Base-by-base conservation (phyloP, 2,797 vertebrate species). In the Calcarius lapponicus region DNA sequence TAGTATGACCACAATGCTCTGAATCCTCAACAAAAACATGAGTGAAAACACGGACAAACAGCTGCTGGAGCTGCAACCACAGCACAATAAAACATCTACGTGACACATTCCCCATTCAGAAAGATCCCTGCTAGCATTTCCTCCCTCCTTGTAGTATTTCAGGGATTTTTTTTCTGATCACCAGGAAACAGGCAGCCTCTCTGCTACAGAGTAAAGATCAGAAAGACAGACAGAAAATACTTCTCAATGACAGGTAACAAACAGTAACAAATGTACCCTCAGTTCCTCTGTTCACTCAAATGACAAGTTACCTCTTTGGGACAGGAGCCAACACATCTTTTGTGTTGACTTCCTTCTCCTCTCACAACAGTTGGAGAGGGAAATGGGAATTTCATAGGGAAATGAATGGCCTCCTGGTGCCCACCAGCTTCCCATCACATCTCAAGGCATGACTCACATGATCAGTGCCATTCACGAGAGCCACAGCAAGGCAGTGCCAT, bases 31-130 rank as follows among this genome's bases (percentile, higher is more conserved):
- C 34, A 84, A 25, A 81, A 86, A 24, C 61, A 64, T 0, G 4
- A 78, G 25, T 0, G 1, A 64, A 28, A 85, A 36, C 47, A 62
- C 0, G 0, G 78, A 53, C 19, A 79, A 81, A 67, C 20, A 74
- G 50, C 43, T 45, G 57, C 50, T 26, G 48, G 16, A 56, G 74
- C 32, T 51, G 29, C 76, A 86, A 51, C 11, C 50, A 58, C 72
- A 65, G 26, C 60, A 73, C 74, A 73, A 64, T 34, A 64, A 53
- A 93, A 34, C 34, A 71, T 34, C 79, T 34, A 58, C 48, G n/a
- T 20, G 56, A 87, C 60, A 71, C 12, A 11, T 13, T 53, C 57
- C 76, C 74, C 62, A 61, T 58, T 69, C 50, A 79, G 11, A 48
- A 92, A 81, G 75, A 72, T 28, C 66, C 26, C 17, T 51, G 56